Base-by-base conservation (phyloP, 2,888 invertebrate species). In the Sesia bembeciformis region DNA sequence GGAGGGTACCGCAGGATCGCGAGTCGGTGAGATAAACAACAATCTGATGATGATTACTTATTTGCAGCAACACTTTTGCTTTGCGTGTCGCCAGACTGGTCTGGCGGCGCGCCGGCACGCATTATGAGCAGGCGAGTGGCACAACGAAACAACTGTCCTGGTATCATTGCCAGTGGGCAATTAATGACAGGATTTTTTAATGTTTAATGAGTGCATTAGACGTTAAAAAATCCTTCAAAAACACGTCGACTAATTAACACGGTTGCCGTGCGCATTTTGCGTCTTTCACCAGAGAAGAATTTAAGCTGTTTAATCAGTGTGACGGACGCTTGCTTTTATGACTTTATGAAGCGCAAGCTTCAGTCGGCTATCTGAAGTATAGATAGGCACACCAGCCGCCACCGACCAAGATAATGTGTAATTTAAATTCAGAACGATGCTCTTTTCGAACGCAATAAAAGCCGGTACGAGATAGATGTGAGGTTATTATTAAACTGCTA, bases 371-470 rank as follows among this genome's bases (percentile, higher is more conserved):
- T 3, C 46, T 46, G 8, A 4, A 8, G 46, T 46, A 71, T 72
- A 67, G 67, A 67, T 66, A 72, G 69, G 56, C 54, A 57, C 59
- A 57, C 60, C 46, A n/a, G 58, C 67, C 65, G 65, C 72, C 70
- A 64, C 65, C 67, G 61, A 68, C 69, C 60, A 72, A 72, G 74
- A 72, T 81, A 81, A 80, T 79, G 67, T 71, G 72, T 76, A 74
- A 79, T 81, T 81, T 76, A 81, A 79, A 82, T 81, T 78, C 82
- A 80, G 67, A 73, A 73, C 71, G 68, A 67, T 70, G n/a, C 69
- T 74, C 69, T 74, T 73, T 49, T 46, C 52, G 8, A 46, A 46
- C 46, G 70, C 66, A 63, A 68, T 72, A 69, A 71, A 68, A 63
- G 63, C 66, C 67, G 66, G 61, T 64, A 23, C 8, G 63, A 66